A percentile compares a stretch with the other conserved stretches of the same genome.
Conservation (phyloP, 2,113 vertebrate species). For the Anhinga rufa region DNA sequence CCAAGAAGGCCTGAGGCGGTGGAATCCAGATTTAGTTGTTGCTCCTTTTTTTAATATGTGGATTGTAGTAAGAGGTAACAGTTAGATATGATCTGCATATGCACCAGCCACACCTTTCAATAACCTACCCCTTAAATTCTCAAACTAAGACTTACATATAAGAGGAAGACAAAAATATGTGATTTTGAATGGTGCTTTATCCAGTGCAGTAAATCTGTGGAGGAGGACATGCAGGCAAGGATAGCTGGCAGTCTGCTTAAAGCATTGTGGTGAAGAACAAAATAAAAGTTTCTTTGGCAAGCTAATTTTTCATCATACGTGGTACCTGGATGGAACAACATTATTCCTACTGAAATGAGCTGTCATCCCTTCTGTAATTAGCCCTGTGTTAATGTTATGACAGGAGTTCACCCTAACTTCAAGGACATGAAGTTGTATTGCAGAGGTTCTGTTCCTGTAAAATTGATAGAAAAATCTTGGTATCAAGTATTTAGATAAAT, state of each 20-base stretch:
- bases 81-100: background rate
- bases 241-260: background rate
- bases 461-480: background rate
- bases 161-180: background rate
- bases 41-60: background rate
- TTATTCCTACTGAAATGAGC: background rate
- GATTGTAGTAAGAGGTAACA: background rate
- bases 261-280: background rate
- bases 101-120: background rate
- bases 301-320: background rate
- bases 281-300: background rate
- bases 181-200: background rate
- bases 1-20: background rate
- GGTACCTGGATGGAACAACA: background rate
- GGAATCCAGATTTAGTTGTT: background rate
- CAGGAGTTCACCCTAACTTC: background rate
- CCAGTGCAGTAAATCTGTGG: background rate
- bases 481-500: background rate
- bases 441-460: background rate
- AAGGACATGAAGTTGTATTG: background rate
- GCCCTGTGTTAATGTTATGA: background rate
- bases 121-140: background rate
- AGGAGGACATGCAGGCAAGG: background rate
- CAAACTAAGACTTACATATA: background rate
- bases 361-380: background rate